Conservation (phyloP, 2,797 vertebrate species). For the Graptemys geographica region DNA sequence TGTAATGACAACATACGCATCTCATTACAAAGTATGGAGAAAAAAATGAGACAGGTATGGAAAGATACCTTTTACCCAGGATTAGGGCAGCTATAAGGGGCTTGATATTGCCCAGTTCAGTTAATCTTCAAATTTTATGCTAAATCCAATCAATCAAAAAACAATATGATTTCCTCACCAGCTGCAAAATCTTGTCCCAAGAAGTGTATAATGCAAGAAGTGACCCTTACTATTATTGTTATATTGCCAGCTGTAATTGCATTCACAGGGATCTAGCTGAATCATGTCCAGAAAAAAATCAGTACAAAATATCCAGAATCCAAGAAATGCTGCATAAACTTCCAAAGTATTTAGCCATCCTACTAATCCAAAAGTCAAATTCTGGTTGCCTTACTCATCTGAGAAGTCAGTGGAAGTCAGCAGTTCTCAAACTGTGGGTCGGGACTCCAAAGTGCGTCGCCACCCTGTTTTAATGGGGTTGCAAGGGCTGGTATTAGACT, state of each 20-base stretch:
- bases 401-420: accelerated
- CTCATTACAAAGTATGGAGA: not conserved
- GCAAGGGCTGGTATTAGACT: too few relatives aligned
- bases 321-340: slow-evolving; percentile 21
- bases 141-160: not conserved
- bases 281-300: not conserved
- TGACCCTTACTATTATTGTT: not conserved
- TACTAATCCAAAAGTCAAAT: not conserved
- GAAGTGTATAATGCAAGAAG: not conserved
- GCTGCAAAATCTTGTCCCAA: not conserved
- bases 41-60: not conserved
- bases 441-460: too few relatives aligned
- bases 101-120: not conserved
- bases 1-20: not conserved
- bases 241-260: not conserved
- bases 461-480: too few relatives aligned
- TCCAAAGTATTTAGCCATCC: not conserved
- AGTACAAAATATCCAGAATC: not conserved
- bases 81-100: not conserved
- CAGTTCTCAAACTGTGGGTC: not conserved
- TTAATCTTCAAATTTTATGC: not conserved
- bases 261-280: not conserved
- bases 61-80: not conserved
- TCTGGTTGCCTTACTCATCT: not conserved
- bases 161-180: not conserved